phyloP scores from a whole-genome alignment of 2,797 vertebrate genomes.

The Dipus sagitta region DNA sequence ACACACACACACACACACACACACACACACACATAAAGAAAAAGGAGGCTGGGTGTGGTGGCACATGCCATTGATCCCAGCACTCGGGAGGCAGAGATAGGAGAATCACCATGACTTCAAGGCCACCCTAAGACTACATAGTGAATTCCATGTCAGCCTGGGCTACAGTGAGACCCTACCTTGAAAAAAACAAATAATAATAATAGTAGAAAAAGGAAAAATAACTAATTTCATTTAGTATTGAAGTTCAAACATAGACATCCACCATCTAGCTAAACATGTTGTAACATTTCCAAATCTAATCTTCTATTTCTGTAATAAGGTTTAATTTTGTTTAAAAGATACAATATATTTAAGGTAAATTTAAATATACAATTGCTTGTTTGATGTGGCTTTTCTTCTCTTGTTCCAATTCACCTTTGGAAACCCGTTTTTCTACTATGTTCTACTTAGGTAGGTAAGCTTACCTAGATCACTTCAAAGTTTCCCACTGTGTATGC shows the following conservation, averaged over 20 bases:
- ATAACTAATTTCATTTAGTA: not conserved
- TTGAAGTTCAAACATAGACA: slow-evolving; percentile 14
- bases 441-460: not conserved
- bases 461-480: not conserved
- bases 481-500: not conserved
- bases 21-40: no score
- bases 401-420: not conserved
- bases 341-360: not conserved
- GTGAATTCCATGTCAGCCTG: no score
- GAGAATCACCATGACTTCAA: no score
- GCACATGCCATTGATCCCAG: no score
- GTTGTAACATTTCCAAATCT: slow-evolving; percentile 33
- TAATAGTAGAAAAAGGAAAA: no score
- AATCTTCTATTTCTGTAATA: slow-evolving; percentile 56
- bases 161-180: no score
- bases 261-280: not conserved
- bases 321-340: slow-evolving; percentile 43
- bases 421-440: not conserved
- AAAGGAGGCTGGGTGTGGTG: no score
- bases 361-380: slow-evolving; percentile 9
- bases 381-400: not conserved
- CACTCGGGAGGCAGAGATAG: no score
- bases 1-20: no score
- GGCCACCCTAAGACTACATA: no score
- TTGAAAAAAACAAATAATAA: no score